Percentiles rank a stretch among this genome's conserved stretches.
Evolutionary conservation across 2,797 vertebrate species (phyloP).

Genomic region (Psittacula echo): DNA sequence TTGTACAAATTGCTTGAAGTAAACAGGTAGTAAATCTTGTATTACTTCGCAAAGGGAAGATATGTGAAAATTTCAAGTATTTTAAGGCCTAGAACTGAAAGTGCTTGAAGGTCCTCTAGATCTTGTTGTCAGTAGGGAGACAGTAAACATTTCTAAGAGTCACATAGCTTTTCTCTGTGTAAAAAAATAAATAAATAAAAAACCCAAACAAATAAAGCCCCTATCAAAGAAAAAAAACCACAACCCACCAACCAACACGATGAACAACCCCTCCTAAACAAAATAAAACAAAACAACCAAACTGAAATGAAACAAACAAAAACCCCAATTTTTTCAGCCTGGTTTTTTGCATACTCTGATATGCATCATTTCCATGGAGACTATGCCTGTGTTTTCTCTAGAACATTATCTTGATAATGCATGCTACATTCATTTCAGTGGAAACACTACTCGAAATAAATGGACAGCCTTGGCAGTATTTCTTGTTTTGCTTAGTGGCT

Average conservation of each 20-base stretch:
- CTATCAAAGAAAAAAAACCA: neutral
- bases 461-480: neutral
- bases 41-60: neutral
- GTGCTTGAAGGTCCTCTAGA: neutral
- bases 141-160: neutral
- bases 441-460: neutral
- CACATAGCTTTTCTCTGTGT: neutral
- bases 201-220: neutral
- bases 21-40: neutral
- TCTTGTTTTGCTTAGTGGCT: neutral
- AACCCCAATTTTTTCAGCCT: neutral
- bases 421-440: neutral
- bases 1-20: neutral
- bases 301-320: neutral
- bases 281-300: neutral
- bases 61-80: neutral
- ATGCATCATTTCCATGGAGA: slow-evolving; percentile 4
- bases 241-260: neutral
- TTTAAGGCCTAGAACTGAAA: neutral
- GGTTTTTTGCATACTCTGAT: neutral
- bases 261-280: neutral
- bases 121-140: neutral
- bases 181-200: neutral
- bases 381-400: neutral
- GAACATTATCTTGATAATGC: neutral